Evolutionary conservation across 2,797 vertebrate genomes (phyloP).

Genomic region (Hydrolagus colliei): DNA sequence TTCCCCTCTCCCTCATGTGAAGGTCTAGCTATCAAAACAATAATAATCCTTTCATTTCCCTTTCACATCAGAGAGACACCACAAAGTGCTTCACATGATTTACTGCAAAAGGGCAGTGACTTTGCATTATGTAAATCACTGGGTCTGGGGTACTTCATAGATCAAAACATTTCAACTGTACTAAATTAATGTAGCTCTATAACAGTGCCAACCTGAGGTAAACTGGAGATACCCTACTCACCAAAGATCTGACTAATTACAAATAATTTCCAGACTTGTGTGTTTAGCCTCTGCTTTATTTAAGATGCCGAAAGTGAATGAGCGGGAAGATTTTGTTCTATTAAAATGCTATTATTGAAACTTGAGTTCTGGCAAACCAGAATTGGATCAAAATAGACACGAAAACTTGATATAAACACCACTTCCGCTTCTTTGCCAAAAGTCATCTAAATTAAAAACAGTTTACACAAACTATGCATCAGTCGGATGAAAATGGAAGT

Average conservation of each 20-base stretch:
- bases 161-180: constrained; percentile 4
- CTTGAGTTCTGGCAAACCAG: too few relatives aligned
- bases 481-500: background rate
- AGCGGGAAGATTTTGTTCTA: background rate
- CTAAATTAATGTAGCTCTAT: constrained; percentile 2
- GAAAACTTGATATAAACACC: too few relatives aligned
- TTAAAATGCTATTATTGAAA: too few relatives aligned
- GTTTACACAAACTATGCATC: background rate
- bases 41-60: too few relatives aligned
- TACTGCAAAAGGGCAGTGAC: background rate
- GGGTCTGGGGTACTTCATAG: background rate
- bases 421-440: too few relatives aligned
- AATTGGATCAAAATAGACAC: too few relatives aligned
- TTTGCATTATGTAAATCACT: constrained; percentile 1
- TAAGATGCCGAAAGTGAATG: background rate
- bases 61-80: too few relatives aligned
- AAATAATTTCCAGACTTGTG: background rate
- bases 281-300: background rate
- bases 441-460: background rate
- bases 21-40: too few relatives aligned
- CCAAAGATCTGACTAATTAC: background rate
- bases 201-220: background rate
- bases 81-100: too few relatives aligned
- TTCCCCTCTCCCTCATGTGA: too few relatives aligned
- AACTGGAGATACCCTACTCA: background rate